Percentiles rank a stretch among this genome's conserved stretches.
Conservation (phyloP, 2,888 invertebrate genomes). For the Nemotelus nigrinus region DNA sequence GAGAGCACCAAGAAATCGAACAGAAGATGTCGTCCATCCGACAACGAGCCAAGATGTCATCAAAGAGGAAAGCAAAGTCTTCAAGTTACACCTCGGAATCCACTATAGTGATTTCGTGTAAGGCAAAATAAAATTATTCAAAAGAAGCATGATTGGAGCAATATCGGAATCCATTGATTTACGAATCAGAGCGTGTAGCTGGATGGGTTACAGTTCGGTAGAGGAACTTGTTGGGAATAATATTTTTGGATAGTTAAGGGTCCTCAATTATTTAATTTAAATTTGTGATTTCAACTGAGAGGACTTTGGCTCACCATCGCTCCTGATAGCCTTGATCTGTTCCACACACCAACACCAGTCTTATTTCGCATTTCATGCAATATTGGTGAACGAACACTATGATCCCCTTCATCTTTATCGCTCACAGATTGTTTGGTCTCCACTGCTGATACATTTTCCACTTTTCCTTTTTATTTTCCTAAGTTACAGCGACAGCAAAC, state of each 20-base stretch:
- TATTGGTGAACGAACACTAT: not conserved
- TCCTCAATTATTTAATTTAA: too few relatives aligned
- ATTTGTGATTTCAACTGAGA: too few relatives aligned
- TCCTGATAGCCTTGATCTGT: too few relatives aligned
- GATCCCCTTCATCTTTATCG: constrained; percentile 20
- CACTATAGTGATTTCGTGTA: not conserved
- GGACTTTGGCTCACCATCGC: too few relatives aligned
- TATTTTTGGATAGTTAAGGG: too few relatives aligned
- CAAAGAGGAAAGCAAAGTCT: not conserved
- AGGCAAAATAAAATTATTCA: constrained; percentile 37
- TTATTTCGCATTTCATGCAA: not conserved
- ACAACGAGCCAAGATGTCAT: constrained; percentile 12
- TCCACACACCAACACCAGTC: too few relatives aligned
- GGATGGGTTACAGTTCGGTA: not conserved
- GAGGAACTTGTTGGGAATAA: not conserved
- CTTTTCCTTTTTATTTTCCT: not conserved
- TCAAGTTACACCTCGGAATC: not conserved
- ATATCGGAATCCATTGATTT: constrained; percentile 50
- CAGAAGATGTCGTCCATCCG: constrained; percentile 1
- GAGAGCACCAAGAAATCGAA: constrained; percentile 6
- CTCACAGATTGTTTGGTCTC: constrained; percentile 16
- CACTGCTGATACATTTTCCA: constrained; percentile 12
- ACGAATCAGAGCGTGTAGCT: constrained; percentile 25
- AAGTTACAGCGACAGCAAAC: not conserved
- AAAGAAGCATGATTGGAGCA: constrained; percentile 36